Base-by-base conservation (phyloP, 2,888 invertebrate genomes). In the Sisyra nigra region DNA sequence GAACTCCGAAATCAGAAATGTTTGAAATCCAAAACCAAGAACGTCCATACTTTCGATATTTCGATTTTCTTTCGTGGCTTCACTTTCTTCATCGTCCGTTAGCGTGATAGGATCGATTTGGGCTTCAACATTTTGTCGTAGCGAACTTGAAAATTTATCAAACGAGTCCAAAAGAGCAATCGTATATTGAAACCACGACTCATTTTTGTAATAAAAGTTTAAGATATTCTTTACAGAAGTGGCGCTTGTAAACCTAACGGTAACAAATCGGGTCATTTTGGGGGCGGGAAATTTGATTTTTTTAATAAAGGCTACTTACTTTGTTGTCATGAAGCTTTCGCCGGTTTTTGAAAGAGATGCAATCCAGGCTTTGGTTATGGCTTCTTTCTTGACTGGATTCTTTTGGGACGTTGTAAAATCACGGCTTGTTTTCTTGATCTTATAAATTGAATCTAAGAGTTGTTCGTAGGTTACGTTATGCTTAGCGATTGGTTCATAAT, bases 381-480 rank as follows among this genome's bases (percentile, higher is more conserved):
- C 7, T 24, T 24, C 24, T 24, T 7, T 3, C 24, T 24, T 24
- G 7, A 24, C 24, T 3, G 24, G 24, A 24, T 24, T 24, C 7
- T n/a, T n/a, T n/a, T n/a, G n/a, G n/a, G 24, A 5, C 3, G 24
- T 7, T 24, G 3, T 24, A 7, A 24, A 24, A 7, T 24, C 7
- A 3, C 7, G 24, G 24, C 5, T 24, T 3, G 24, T 24, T 24
- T 24, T 24, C 7, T 24, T 24, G 24, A 24, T 24, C 24, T 24
- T 24, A 7, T 24, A 5, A 24, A 24, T 24, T 7, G 24, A 24
- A 37, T 50, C 48, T 7, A 41, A 44, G 3, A 50, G 36, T 15
- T 45, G 34, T 24, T 45, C 45, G 15, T 48, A 49, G 10, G 41
- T 49, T 17, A 41, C 46, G 3, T 44, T 45, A 31, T 44, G 48